Conservation (phyloP, 2,113 vertebrate species). For the Mirza zaza region DNA sequence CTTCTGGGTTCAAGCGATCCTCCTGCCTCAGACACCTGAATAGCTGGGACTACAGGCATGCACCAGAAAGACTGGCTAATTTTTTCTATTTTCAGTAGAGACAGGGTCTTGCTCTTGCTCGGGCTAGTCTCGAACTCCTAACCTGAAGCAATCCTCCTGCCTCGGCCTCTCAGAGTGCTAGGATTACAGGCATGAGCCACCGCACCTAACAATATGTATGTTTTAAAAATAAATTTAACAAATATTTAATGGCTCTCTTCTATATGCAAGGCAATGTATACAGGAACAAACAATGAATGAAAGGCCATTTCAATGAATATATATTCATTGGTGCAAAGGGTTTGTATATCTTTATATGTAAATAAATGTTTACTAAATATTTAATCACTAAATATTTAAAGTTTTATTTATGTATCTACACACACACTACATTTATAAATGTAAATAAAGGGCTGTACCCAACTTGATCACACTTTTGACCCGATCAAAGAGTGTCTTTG, state of each 20-base stretch:
- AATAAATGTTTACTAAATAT: neutral
- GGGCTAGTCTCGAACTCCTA: no score
- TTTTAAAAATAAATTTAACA: neutral
- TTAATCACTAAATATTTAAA: neutral
- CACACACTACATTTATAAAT: neutral
- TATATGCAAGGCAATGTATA: neutral
- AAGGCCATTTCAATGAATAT: neutral
- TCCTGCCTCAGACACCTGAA: no score
- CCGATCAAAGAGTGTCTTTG: neutral
- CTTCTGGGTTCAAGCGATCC: no score
- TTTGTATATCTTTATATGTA: neutral
- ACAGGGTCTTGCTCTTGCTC: no score
- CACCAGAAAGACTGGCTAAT: no score
- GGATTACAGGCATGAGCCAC: no score
- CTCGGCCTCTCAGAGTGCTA: no score
- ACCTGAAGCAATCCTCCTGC: no score
- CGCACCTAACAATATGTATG: neutral
- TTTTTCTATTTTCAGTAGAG: no score
- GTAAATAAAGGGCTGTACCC: neutral
- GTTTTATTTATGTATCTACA: neutral
- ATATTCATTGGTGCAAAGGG: neutral
- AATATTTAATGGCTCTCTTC: neutral
- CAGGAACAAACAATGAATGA: neutral
- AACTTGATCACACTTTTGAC: neutral
- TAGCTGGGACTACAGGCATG: no score